These are phyloP conservation scores for Sturnira hondurensis DNA, from an alignment of 2,113 vertebrate genomes.

Conservation along the genomic window DNA sequence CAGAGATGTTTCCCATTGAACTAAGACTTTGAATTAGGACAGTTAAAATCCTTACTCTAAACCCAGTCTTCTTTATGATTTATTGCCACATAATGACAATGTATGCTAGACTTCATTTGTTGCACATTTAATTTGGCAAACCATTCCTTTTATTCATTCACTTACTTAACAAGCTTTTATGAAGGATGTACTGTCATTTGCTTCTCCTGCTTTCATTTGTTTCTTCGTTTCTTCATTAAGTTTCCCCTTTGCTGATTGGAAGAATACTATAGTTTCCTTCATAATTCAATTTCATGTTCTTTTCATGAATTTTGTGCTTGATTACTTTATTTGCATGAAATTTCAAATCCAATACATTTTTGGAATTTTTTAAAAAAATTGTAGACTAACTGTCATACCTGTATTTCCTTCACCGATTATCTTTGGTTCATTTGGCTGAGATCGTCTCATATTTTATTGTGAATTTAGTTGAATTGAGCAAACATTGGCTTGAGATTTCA, in stretches of 20 bases:
- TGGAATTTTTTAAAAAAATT: background rate
- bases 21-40: background rate
- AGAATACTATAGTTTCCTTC: background rate
- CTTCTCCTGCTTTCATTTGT: background rate
- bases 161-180: background rate
- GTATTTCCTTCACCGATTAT: background rate
- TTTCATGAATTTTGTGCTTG: background rate
- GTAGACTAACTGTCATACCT: background rate
- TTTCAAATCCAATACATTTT: background rate
- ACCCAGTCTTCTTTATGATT: background rate
- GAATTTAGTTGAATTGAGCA: background rate
- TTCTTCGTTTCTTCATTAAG: background rate
- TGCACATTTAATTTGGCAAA: background rate
- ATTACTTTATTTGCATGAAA: background rate
- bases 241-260: background rate
- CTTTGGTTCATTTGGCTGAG: constrained; percentile 24
- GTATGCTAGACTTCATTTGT: background rate
- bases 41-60: constrained; percentile 28
- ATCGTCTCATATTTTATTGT: background rate
- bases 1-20: background rate
- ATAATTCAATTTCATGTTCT: background rate
- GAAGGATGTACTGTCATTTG: background rate
- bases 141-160: background rate
- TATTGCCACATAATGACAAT: background rate
- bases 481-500: constrained; percentile 25